Percentiles rank a stretch among this genome's conserved stretches.
phyloP scores from a whole-genome alignment of 2,888 invertebrate genomes.

The Leucoma salicis region DNA sequence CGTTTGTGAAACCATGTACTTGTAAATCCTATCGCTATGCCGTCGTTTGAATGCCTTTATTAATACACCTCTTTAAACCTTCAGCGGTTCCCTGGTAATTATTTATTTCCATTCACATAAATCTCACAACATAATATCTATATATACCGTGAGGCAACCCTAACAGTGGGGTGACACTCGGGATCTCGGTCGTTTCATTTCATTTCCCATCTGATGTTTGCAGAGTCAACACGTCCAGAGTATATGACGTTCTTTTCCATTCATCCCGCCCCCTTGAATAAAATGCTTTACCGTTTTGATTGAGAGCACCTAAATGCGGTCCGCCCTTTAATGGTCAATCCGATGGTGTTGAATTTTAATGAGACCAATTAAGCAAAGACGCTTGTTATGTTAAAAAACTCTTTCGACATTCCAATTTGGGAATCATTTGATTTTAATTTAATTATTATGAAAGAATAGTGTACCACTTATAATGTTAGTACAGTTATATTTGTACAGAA shows the following conservation, averaged over 20 bases:
- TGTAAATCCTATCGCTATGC: neutral
- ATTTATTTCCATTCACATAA: constrained; percentile 14
- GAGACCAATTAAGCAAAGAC: constrained; percentile 31
- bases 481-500: too few relatives aligned
- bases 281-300: constrained; percentile 55
- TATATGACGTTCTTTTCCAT: constrained; percentile 44
- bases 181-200: constrained; percentile 58
- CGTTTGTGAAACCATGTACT: neutral
- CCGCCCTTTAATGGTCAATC: constrained; percentile 28
- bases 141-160: constrained; percentile 26
- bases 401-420: constrained; percentile 14
- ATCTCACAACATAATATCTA: constrained; percentile 10
- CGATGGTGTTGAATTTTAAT: constrained; percentile 31
- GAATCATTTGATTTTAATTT: constrained; percentile 9
- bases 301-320: constrained; percentile 37
- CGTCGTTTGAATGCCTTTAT: constrained; percentile 7
- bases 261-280: constrained; percentile 38
- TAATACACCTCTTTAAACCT: constrained; percentile 8
- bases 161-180: constrained; percentile 46
- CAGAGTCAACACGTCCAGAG: constrained; percentile 55
- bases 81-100: constrained; percentile 10
- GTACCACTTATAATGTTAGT: too few relatives aligned
- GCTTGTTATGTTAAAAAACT: constrained; percentile 20
- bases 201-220: constrained; percentile 66
- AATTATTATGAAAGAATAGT: too few relatives aligned